Conservation (phyloP, 2,888 invertebrate genomes). For the Drymonia ruficornis region DNA sequence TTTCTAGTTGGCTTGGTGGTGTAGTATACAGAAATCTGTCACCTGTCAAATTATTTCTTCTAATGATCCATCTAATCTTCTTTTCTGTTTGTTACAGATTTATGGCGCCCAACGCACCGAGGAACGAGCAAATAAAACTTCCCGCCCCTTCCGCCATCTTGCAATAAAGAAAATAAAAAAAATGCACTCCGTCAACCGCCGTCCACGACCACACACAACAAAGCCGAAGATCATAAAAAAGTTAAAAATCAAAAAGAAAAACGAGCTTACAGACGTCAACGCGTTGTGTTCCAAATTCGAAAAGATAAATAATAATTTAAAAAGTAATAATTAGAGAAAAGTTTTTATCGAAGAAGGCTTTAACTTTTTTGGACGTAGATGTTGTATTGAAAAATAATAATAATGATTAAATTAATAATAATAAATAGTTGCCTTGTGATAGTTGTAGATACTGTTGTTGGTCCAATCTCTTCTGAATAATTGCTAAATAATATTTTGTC, state of each 20-base stretch:
- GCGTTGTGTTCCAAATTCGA: conserved; percentile 58
- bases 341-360: conserved; percentile 48
- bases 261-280: conserved; percentile 66
- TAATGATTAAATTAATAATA: conserved; percentile 31
- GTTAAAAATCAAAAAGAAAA: conserved; percentile 70
- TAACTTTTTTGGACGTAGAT: conserved; percentile 43
- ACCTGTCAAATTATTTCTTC: too few species aligned
- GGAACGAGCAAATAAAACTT: conserved; percentile 38
- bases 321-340: conserved; percentile 33
- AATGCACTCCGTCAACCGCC: conserved; percentile 67
- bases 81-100: conserved; percentile 59
- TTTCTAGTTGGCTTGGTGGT: too few species aligned
- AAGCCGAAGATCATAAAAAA: conserved; percentile 54
- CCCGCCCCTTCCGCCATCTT: conserved; percentile 39
- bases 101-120: conserved; percentile 55
- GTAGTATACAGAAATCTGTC: too few species aligned
- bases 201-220: conserved; percentile 55
- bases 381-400: conserved; percentile 35
- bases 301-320: conserved; percentile 26
- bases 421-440: conserved; percentile 76
- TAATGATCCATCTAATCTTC: neutral
- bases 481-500: conserved; percentile 46
- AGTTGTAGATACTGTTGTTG: conserved; percentile 64
- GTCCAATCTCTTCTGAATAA: conserved; percentile 68
- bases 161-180: conserved; percentile 48